Base-by-base conservation (phyloP, 2,888 invertebrate genomes). In the Aricia artaxerxes region DNA sequence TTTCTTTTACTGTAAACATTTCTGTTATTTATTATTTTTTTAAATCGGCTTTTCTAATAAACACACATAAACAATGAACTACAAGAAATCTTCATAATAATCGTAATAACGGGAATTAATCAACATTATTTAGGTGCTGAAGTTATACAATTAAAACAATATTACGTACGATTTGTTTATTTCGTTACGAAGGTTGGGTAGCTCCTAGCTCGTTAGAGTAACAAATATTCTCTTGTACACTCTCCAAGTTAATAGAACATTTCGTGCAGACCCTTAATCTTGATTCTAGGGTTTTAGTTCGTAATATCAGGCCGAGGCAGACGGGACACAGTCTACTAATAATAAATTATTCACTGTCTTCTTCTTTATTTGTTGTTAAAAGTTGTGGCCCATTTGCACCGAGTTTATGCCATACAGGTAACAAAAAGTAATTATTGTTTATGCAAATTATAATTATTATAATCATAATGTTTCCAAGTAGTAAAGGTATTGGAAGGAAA, bases 181-280 rank as follows among this genome's bases (percentile, higher is more conserved):
- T 73, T 73, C 40, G 40, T 73, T 40, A 73, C n/a, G 40, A 73
- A 40, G 16, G 73, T 13, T 38, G 35, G 40, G 35, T 57, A 57
- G 57, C 13, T 16, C 57, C 13, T 6, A 73, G 16, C 73, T 73
- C 73, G 73, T 40, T 73, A 73, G 73, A 4, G 38, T 40, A 40
- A 16, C 40, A 40, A 73, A 73, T 38, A 38, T 38, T 16, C 40
- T n/a, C 73, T 40, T 73, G 73, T 73, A 44, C 11, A 44, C 73
- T 24, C 73, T 44, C 16, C 40, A 73, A 73, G 73, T 73, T 24
- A 24, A n/a, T 11, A 44, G 4, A 73, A 73, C 73, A 73, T 44
- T 73, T n/a, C 44, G 24, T 73, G 24, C n/a, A 44, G 44, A 40
- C 73, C 40, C 24, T n/a, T n/a, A 44, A 40, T 73, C 69, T 38